These are phyloP conservation scores for Dolichotis patagonum DNA, from an alignment of 2,113 vertebrate genomes.

Conservation along the genomic window DNA sequence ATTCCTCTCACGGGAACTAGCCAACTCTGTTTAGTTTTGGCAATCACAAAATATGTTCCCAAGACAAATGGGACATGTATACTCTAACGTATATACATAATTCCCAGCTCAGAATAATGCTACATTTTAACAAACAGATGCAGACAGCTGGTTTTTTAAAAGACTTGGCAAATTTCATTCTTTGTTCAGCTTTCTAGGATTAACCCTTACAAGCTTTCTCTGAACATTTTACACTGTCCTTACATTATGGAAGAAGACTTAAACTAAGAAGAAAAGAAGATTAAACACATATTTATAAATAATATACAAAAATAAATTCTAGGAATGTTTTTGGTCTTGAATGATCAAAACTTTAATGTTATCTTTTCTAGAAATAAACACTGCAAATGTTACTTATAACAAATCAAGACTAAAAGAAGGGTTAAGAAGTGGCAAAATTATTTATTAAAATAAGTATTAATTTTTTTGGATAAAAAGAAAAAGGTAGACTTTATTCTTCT, in stretches of 20 bases:
- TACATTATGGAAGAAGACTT: conserved; percentile 25
- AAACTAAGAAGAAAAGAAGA: conserved; percentile 16
- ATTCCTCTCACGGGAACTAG: conserved; percentile 62
- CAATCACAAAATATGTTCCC: conserved; percentile 66
- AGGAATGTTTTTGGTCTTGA: neutral
- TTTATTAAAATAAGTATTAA: conserved; percentile 51
- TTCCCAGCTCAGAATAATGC: conserved; percentile 64
- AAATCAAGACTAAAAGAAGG: conserved; percentile 3
- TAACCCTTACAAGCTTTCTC: conserved; percentile 52
- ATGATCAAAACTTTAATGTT: neutral
- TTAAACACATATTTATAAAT: neutral
- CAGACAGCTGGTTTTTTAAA: conserved; percentile 70
- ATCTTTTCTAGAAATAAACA: conserved; percentile 46
- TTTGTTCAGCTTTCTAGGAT: conserved; percentile 51
- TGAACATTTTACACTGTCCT: neutral
- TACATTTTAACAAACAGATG: conserved; percentile 68
- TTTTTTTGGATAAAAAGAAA: conserved; percentile 18
- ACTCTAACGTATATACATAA: neutral
- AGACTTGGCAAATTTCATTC: conserved; percentile 52
- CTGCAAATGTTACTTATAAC: neutral
- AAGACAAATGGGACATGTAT: conserved; percentile 56
- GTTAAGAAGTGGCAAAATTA: conserved; percentile 25
- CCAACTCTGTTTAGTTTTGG: conserved; percentile 53
- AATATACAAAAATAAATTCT: neutral
- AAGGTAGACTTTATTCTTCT: conserved; percentile 42